Percentiles rank a stretch among this genome's conserved stretches.
Evolutionary conservation across 2,888 invertebrate species (phyloP).

Genomic region (Drosophila neonasuta): DNA sequence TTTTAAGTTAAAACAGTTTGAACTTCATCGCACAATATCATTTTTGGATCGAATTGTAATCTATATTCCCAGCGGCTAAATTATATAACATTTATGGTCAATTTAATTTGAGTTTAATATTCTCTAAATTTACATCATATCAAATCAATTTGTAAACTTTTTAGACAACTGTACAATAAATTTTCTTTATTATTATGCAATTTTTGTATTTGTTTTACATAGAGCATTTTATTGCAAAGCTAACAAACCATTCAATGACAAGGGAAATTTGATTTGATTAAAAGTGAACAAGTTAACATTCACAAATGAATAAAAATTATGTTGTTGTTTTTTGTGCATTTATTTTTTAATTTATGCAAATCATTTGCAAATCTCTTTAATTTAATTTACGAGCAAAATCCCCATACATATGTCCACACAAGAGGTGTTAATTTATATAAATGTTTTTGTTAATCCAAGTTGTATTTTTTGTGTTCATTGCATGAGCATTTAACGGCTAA

Average conservation of each 20-base stretch:
- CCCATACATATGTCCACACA: constrained; percentile 10
- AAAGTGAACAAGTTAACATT: constrained; percentile 45
- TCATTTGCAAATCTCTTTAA: constrained; percentile 52
- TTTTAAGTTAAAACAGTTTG: too few relatives aligned
- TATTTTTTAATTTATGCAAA: constrained; percentile 26
- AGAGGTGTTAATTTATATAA: constrained; percentile 59
- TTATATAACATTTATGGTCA: not conserved
- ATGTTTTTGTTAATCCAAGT: constrained; percentile 40
- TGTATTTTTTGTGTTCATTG: constrained; percentile 7
- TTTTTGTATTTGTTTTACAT: not conserved
- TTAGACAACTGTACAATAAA: not conserved
- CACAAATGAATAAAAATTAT: constrained; percentile 36
- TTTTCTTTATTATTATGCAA: not conserved
- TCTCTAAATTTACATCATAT: too few relatives aligned
- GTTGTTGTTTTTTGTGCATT: not conserved
- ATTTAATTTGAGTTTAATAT: constrained; percentile 24
- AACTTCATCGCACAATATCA: not conserved
- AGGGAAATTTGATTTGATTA: constrained; percentile 64
- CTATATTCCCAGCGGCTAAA: too few relatives aligned
- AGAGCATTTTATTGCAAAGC: constrained; percentile 1
- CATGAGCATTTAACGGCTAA: constrained; percentile 21
- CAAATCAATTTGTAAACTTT: not conserved
- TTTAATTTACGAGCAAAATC: constrained; percentile 41
- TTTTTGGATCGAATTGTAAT: too few relatives aligned
- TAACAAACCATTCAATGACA: constrained; percentile 4